A percentile compares a stretch with the other conserved stretches of the same genome.
Evolutionary conservation across 2,797 vertebrate genomes (phyloP).

Genomic region (Sebastes dallii): DNA sequence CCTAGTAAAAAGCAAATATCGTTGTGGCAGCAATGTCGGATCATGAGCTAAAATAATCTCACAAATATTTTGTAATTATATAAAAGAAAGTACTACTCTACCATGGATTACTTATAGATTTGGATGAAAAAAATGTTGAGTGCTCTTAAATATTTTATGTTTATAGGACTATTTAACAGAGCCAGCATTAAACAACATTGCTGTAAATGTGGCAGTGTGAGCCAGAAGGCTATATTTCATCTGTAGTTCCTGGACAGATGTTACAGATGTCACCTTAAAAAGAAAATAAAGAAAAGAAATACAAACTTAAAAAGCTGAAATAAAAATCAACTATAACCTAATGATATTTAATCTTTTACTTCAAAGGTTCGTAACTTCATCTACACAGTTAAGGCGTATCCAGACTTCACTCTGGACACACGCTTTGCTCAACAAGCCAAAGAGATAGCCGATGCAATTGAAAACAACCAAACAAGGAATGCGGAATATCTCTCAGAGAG

Average conservation of each 20-base stretch:
- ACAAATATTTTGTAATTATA: not conserved
- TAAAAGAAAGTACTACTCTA: not conserved
- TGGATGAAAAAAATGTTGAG: not conserved
- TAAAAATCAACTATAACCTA: not conserved
- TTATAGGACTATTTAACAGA: not conserved
- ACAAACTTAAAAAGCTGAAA: not conserved
- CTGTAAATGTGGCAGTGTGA: not conserved
- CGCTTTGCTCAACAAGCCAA: slow-evolving; percentile 83
- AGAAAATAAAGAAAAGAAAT: not conserved
- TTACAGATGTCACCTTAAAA: not conserved
- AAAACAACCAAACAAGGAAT: slow-evolving; percentile 89
- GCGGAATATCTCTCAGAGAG: slow-evolving; percentile 87
- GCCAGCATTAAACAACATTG: not conserved
- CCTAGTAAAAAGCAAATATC: not conserved
- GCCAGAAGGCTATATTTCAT: not conserved
- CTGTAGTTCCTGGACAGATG: not conserved
- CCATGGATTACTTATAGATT: not conserved
- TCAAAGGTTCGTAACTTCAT: slow-evolving; percentile 85
- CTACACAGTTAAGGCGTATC: slow-evolving; percentile 85
- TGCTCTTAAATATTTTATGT: too few species aligned
- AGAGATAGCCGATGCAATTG: slow-evolving; percentile 85
- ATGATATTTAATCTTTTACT: not conserved
- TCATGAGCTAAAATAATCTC: not conserved
- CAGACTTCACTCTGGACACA: slow-evolving; percentile 81
- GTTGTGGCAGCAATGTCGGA: not conserved